Base-by-base conservation (phyloP, 2,113 vertebrate genomes). In the Chaenocephalus aceratus region DNA sequence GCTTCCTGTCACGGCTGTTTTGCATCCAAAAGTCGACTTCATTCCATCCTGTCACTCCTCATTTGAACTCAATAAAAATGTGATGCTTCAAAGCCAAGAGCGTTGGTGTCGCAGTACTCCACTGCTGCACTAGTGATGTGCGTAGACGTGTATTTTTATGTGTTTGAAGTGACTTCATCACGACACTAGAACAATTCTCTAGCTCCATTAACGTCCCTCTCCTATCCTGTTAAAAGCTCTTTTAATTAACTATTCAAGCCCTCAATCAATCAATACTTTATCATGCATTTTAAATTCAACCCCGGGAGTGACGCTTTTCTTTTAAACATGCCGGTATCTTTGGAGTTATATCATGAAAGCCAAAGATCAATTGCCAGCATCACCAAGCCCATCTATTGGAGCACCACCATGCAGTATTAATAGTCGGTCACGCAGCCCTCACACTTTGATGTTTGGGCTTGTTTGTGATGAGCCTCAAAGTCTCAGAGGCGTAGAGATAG, bases 81-180 rank as follows among this genome's bases (percentile, higher is more conserved):
- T 41, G 57, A 59, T 1, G 69, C 80, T 84, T 88, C 73, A 86
- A 87, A 87, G 80, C 64, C 16, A 10, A 75, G 48, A 58, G 65
- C 15, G 26, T 11, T 10, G 21, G 54, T 11, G 63, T 52, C 10
- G n/a, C 49, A 18, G 34, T 7, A 53, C 70, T 30, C 66, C 57
- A 10, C 63, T 15, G 86, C 73, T 61, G 67, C 70, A 68, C 67
- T 63, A 15, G 16, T 78, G 72, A 80, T 46, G 57, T 72, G 54
- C 9, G 3, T 58, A 16, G 41, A 69, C 64, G 14, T 5, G 16
- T 56, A 58, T 12, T 59, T 66, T 23, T 49, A 7, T 10, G 45
- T 65, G 53, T 85, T 82, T 85, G 69, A 80, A 77, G 66, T 44
- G 57, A 73, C 79, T 73, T 87, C n/a, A 83, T 66, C n/a, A 4